Conservation (phyloP, 2,888 invertebrate species). For the Periphyllus acericola region DNA sequence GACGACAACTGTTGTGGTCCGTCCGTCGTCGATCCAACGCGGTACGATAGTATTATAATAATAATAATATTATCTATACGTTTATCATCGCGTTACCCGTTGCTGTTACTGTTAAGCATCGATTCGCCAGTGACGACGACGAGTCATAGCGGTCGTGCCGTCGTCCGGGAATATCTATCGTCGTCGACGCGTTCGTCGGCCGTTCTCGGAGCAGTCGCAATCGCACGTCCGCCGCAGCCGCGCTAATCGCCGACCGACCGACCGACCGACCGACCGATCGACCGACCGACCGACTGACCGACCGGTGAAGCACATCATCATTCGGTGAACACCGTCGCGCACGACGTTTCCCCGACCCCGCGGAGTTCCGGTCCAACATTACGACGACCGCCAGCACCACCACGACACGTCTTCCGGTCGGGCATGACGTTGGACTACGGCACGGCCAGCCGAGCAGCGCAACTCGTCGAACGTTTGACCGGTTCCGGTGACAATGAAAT, state of each 20-base stretch:
- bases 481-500: slow-evolving; percentile 29
- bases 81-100: no score
- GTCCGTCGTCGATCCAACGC: background rate
- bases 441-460: slow-evolving; percentile 47
- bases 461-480: slow-evolving; percentile 47
- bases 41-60: no score
- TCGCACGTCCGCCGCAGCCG: background rate
- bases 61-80: no score
- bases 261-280: background rate
- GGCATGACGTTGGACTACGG: slow-evolving; percentile 53
- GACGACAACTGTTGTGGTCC: background rate
- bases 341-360: no score
- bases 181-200: background rate
- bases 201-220: background rate
- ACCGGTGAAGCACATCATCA: no score
- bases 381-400: no score
- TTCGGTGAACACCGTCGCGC: background rate
- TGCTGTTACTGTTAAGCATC: no score
- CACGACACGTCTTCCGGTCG: background rate
- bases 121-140: background rate
- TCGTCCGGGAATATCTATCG: background rate
- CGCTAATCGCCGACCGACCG: background rate
- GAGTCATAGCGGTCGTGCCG: background rate
- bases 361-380: no score
- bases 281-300: background rate